Evolutionary conservation across 2,113 vertebrate genomes (phyloP), one percentile per base, ranked within the genome.

Genomic region (Amazona vittata): DNA sequence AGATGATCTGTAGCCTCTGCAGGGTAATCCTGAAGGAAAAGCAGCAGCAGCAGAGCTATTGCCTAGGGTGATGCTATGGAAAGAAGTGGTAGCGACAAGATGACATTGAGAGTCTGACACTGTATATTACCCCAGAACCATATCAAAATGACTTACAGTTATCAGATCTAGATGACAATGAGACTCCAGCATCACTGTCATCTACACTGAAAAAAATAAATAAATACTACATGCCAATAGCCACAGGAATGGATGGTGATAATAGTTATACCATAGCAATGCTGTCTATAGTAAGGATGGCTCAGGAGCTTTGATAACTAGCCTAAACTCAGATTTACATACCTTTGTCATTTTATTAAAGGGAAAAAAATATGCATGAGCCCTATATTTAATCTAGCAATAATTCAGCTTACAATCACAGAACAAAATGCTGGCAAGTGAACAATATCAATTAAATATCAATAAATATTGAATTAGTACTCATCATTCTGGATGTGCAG

Each of bases 151-250:
- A 80, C 91, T 96, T 2, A 0, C 19, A 53, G 86, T 89, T 94
- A 96, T 96, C 96, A 96, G 95, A 96, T 96, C 93, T 93, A 83
- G 93, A 94, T 95, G 95, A 96, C 96, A 96, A 94, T 31, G 86
- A 94, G 89, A 93, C 94, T 85, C 69, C 8, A 7, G 74, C 89
- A 82, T 87, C 83, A 77, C 94, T 94, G 96, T 95, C 94, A 94
- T 91, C 93, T 94, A 50, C 19, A 82, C 86, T 74, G 74, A 91
- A 96, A 92, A 96, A 96, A 94, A 95, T 84, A 96, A 94, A 93
- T 89, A 94, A 93, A 70, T 74, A 49, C 65, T 91, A 41, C 74
- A 53, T 77, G 74, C 95, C 77, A 84, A 52, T 65, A 86, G 70
- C 89, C 89, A 91, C 83, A 46, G 93, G 67, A 92, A 77, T 20